phyloP scores from a whole-genome alignment of 2,797 vertebrate genomes.

The Anguilla anguilla region DNA sequence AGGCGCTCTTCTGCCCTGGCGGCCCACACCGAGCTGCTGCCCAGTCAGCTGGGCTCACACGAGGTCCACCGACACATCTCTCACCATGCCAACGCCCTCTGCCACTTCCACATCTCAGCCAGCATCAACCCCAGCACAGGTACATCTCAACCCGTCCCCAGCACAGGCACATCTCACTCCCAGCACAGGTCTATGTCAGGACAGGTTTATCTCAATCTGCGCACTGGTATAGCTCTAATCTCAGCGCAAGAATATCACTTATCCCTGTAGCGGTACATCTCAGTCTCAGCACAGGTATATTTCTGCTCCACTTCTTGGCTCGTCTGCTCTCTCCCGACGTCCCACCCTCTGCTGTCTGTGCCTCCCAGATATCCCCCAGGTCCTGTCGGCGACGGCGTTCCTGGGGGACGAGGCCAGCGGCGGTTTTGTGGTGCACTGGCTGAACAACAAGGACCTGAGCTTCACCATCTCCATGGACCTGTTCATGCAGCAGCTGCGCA shows the following conservation, averaged over 20 bases:
- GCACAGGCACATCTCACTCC: not conserved
- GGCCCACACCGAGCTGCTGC: conserved; percentile 84
- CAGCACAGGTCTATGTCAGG: not conserved
- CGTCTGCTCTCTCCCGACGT: not conserved
- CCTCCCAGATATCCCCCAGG: conserved; percentile 86
- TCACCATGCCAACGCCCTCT: conserved; percentile 89
- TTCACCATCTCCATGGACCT: conserved; percentile 94
- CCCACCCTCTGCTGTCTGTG: conserved; percentile 4
- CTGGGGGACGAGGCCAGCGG: conserved; percentile 79
- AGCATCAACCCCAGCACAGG: conserved; percentile 97
- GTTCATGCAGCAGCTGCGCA: conserved; percentile 92
- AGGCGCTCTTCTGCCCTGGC: conserved; percentile 91
- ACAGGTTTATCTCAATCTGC: not conserved
- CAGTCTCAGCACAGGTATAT: not conserved
- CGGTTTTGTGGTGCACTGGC: conserved; percentile 96
- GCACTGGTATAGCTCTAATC: not conserved
- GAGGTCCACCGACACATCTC: conserved; percentile 91
- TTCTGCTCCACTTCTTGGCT: not conserved
- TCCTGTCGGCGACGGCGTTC: conserved; percentile 86
- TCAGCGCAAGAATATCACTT: not conserved
- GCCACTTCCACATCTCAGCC: conserved; percentile 96
- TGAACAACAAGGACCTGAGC: conserved; percentile 97
- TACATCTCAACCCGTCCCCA: conserved; percentile 51
- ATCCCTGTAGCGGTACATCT: not conserved
- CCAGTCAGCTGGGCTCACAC: conserved; percentile 84